Percentiles rank a stretch among this genome's conserved stretches.
Evolutionary conservation across 2,888 invertebrate genomes (phyloP).

Genomic region (Melieria crassipennis): DNA sequence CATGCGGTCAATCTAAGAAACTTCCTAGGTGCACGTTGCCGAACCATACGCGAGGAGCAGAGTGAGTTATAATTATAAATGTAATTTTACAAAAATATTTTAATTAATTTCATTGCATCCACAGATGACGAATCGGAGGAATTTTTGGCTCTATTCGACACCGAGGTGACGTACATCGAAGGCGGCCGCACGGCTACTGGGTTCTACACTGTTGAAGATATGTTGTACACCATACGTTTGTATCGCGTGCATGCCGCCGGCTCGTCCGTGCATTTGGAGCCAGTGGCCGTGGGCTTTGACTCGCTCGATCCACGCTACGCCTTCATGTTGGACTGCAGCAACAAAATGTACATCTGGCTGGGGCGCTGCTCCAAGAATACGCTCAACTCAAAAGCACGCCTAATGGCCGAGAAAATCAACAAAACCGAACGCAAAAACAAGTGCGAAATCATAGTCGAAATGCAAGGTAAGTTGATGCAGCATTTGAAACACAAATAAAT

Average conservation of each 20-base stretch:
- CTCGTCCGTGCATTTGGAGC: constrained; percentile 87
- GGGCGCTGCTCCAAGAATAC: constrained; percentile 83
- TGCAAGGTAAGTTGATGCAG: constrained; percentile 68
- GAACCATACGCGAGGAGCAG: constrained; percentile 97
- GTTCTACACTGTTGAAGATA: constrained; percentile 95
- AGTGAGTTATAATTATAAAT: constrained; percentile 60
- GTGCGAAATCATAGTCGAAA: constrained; percentile 87
- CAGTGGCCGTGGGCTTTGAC: constrained; percentile 76
- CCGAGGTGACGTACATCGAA: constrained; percentile 92
- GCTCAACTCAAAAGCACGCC: constrained; percentile 76
- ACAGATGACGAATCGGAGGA: constrained; percentile 90
- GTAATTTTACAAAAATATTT: neutral
- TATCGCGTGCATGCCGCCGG: constrained; percentile 92
- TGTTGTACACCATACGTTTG: constrained; percentile 82
- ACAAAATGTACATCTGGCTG: constrained; percentile 89
- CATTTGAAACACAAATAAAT: neutral
- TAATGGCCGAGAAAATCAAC: constrained; percentile 98
- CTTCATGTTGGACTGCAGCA: constrained; percentile 89
- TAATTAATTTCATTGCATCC: constrained; percentile 10
- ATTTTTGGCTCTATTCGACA: constrained; percentile 90
- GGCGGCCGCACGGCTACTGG: constrained; percentile 96
- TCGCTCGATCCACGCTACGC: constrained; percentile 92
- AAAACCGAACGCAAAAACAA: constrained; percentile 97
- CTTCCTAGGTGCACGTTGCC: constrained; percentile 90
- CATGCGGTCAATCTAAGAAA: constrained; percentile 99